phyloP scores from a whole-genome alignment of 2,797 vertebrate species.

The Oryzias sinensis region DNA sequence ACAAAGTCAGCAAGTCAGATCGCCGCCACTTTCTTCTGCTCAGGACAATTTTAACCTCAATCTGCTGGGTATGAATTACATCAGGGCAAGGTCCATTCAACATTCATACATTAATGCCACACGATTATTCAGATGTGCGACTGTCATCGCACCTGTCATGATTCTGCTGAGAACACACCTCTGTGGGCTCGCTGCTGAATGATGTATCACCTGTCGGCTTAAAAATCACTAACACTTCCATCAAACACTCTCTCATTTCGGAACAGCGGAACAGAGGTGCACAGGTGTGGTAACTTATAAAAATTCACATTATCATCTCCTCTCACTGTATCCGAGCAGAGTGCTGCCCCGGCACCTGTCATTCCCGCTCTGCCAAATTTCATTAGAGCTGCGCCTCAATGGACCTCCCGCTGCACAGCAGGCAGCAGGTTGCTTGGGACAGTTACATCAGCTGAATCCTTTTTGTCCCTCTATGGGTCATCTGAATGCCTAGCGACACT shows the following conservation, averaged over 20 bases:
- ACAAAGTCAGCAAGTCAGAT: conserved; percentile 16
- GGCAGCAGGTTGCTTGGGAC: conserved; percentile 72
- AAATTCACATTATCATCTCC: conserved; percentile 46
- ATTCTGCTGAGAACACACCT: conserved; percentile 69
- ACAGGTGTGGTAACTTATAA: conserved; percentile 74
- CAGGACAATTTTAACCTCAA: conserved; percentile 41
- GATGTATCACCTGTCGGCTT: conserved; percentile 79
- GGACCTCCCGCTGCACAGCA: conserved; percentile 45
- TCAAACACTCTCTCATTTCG: conserved; percentile 65
- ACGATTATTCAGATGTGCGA: conserved; percentile 72
- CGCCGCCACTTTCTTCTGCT: conserved; percentile 6
- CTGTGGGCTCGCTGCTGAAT: conserved; percentile 66
- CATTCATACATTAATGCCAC: conserved; percentile 65
- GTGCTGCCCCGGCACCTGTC: conserved; percentile 72
- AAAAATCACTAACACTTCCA: conserved; percentile 62
- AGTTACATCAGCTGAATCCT: conserved; percentile 54
- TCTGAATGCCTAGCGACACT: conserved; percentile 42
- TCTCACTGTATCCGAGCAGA: conserved; percentile 57
- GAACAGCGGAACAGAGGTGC: conserved; percentile 51
- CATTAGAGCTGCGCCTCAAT: conserved; percentile 61
- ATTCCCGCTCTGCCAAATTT: conserved; percentile 74
- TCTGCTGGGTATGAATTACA: conserved; percentile 47
- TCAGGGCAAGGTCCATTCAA: conserved; percentile 65
- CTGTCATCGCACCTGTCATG: conserved; percentile 72
- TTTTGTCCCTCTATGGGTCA: conserved; percentile 39